phyloP scores from a whole-genome alignment of 2,888 invertebrate species.

The Atherix ibis region DNA sequence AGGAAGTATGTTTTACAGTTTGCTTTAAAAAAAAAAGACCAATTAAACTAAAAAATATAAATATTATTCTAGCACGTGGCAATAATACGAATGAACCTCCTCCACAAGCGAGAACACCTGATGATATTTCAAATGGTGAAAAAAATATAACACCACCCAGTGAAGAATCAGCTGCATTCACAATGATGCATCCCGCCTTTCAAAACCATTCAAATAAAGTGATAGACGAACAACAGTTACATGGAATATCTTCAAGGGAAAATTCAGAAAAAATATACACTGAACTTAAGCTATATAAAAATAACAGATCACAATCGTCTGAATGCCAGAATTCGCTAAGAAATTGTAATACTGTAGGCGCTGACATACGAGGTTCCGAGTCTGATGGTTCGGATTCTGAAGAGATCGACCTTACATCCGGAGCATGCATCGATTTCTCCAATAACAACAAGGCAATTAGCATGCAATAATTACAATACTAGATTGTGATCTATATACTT shows the following conservation, averaged over 20 bases:
- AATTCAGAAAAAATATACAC: constrained; percentile 28
- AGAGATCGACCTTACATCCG: constrained; percentile 30
- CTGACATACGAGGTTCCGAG: constrained; percentile 15
- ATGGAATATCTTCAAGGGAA: constrained; percentile 2
- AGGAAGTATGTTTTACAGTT: constrained; percentile 15
- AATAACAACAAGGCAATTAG: background rate
- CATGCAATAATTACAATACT: background rate
- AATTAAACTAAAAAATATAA: too few species aligned
- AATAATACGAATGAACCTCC: constrained; percentile 13
- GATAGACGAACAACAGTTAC: constrained; percentile 5
- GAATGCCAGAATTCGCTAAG: constrained; percentile 3
- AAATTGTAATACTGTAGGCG: constrained; percentile 2
- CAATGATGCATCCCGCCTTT: constrained; percentile 32
- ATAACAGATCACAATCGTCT: constrained; percentile 9
- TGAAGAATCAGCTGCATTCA: constrained; percentile 19
- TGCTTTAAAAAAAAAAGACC: too few species aligned
- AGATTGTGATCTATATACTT: too few species aligned
- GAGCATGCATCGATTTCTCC: constrained; percentile 32
- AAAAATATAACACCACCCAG: constrained; percentile 14
- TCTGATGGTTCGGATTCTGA: constrained; percentile 32
- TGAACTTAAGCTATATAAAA: constrained; percentile 29
- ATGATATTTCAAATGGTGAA: constrained; percentile 22
- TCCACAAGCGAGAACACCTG: constrained; percentile 15
- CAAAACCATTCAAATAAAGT: constrained; percentile 15
- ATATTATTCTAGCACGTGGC: constrained; percentile 9